A percentile compares a stretch with the other conserved stretches of the same genome.
Evolutionary conservation across 2,797 vertebrate genomes (phyloP).

Genomic region (Rhinophrynus dorsalis): DNA sequence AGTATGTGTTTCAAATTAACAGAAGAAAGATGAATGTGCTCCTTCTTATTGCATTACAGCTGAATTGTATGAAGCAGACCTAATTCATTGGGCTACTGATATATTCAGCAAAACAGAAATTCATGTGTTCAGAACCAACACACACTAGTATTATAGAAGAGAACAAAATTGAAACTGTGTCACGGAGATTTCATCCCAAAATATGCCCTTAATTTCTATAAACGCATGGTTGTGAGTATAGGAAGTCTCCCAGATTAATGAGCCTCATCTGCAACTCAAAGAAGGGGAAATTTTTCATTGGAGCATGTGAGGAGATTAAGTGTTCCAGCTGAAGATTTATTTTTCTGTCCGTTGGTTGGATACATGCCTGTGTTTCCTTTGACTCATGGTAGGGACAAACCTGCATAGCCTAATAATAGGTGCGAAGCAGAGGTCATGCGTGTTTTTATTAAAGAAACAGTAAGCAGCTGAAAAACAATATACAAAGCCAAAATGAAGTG

Average conservation of each 20-base stretch:
- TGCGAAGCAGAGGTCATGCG: slow-evolving; percentile 57
- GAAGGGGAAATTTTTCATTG: slow-evolving; percentile 47
- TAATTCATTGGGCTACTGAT: slow-evolving; percentile 24
- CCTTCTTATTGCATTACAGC: slow-evolving; percentile 22
- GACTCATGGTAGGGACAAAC: slow-evolving; percentile 34
- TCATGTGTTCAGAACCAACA: slow-evolving; percentile 1
- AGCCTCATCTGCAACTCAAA: slow-evolving; percentile 3
- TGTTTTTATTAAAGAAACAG: slow-evolving; percentile 51
- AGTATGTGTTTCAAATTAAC: slow-evolving; percentile 53
- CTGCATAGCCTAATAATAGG: slow-evolving; percentile 43
- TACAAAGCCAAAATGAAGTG: slow-evolving; percentile 22
- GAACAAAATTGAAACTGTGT: not conserved
- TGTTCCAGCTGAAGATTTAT: slow-evolving; percentile 54
- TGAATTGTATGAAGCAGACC: slow-evolving; percentile 24
- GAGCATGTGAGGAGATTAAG: slow-evolving; percentile 54
- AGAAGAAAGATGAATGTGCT: slow-evolving; percentile 47
- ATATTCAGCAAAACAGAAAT: not conserved
- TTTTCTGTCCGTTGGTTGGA: slow-evolving; percentile 56
- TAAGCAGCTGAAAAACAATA: slow-evolving; percentile 48
- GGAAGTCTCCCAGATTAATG: slow-evolving; percentile 58
- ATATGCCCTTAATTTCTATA: slow-evolving; percentile 53
- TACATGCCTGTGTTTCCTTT: slow-evolving; percentile 52
- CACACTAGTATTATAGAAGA: slow-evolving; percentile 7
- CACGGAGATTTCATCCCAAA: slow-evolving; percentile 45
- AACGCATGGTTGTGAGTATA: slow-evolving; percentile 53